These are phyloP conservation scores for Dipodomys ordii DNA, from an alignment of 2,113 vertebrate species.

Conservation along the genomic window DNA sequence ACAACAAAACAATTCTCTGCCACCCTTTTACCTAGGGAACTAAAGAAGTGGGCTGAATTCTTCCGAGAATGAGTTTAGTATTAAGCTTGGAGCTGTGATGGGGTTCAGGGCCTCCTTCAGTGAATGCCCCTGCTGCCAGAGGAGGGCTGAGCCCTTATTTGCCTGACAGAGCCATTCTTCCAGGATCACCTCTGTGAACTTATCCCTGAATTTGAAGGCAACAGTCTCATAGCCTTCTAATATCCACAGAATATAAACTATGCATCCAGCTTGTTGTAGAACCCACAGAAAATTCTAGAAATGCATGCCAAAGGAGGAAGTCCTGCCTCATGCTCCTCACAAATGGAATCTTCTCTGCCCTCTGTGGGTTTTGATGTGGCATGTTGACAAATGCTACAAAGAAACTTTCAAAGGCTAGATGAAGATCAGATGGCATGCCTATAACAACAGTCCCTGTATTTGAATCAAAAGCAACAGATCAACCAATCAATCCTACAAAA, in stretches of 20 bases:
- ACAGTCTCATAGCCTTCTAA: constrained; percentile 8
- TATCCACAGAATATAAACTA: background rate
- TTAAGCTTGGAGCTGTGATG: background rate
- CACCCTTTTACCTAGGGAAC: background rate
- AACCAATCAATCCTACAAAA: constrained; percentile 54
- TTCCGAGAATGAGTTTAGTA: background rate
- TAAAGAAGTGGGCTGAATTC: background rate
- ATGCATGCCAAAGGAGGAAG: constrained; percentile 13
- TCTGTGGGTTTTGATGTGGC: constrained; percentile 57
- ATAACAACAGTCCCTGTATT: constrained; percentile 16
- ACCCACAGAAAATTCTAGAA: constrained; percentile 51
- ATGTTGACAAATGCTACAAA: constrained; percentile 47
- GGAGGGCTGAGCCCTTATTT: background rate
- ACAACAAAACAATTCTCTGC: background rate
- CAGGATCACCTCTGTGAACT: constrained; percentile 11
- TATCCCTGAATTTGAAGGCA: constrained; percentile 36
- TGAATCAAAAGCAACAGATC: constrained; percentile 55
- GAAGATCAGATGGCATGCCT: constrained; percentile 9
- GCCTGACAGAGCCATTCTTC: constrained; percentile 20
- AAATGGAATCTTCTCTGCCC: constrained; percentile 47
- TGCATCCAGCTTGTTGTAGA: constrained; percentile 7
- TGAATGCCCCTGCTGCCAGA: background rate
- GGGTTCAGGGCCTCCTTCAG: background rate
- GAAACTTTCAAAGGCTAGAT: constrained; percentile 43
- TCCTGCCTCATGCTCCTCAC: background rate